Evolutionary conservation across 2,113 vertebrate species (phyloP).

Genomic region (Halichoerus grypus): DNA sequence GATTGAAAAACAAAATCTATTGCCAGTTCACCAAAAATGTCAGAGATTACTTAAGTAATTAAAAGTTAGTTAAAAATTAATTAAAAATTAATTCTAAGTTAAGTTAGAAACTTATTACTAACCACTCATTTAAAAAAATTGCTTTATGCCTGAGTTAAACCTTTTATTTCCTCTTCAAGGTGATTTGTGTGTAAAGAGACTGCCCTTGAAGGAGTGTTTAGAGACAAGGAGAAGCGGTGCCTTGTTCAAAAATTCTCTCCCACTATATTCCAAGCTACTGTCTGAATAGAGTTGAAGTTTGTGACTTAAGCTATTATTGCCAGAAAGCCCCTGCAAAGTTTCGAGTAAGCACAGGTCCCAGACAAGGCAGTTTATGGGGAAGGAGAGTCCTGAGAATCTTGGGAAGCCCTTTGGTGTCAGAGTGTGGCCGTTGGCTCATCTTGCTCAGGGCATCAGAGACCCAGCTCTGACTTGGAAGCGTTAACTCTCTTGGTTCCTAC

Average conservation of each 20-base stretch:
- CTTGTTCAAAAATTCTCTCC: background rate
- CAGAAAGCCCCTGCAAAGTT: background rate
- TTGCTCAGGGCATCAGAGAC: background rate
- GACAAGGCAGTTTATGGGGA: background rate
- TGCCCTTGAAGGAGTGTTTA: background rate
- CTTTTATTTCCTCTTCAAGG: background rate
- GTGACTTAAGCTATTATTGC: background rate
- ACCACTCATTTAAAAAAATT: constrained; percentile 15
- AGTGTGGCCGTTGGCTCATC: background rate
- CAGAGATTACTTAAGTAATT: constrained; percentile 37
- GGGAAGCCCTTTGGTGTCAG: background rate
- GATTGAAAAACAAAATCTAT: background rate
- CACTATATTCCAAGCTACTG: background rate
- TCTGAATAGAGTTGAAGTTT: background rate
- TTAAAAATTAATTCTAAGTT: constrained; percentile 32
- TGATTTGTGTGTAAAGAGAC: background rate
- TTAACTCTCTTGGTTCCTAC: background rate
- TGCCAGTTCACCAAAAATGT: background rate
- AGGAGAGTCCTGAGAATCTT: background rate
- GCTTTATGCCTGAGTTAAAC: background rate
- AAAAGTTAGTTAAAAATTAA: background rate
- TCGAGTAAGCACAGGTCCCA: background rate
- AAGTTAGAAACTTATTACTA: constrained; percentile 6
- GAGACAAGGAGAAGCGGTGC: background rate
- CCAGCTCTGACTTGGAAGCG: background rate